phyloP scores from a whole-genome alignment of 2,113 vertebrate genomes.

The Butastur rufipennis region DNA sequence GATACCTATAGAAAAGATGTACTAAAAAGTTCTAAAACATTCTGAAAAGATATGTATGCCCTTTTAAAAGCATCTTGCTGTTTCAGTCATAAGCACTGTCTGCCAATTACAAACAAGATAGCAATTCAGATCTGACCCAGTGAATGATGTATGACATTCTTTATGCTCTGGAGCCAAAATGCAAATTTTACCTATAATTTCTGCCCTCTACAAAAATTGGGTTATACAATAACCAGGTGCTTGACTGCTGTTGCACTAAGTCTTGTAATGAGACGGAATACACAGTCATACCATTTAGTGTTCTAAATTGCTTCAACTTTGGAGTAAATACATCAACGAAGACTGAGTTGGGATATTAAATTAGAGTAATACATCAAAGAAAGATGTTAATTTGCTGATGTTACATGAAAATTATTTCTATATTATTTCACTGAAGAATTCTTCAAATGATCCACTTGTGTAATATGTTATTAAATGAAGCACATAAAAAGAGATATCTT shows the following conservation, averaged over 20 bases:
- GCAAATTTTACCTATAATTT: not conserved
- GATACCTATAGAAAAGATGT: not conserved
- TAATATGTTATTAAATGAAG: constrained; percentile 32
- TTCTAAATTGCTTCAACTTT: not conserved
- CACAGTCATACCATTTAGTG: not conserved
- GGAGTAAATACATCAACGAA: constrained; percentile 26
- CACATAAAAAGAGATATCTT: not conserved
- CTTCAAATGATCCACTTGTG: not conserved
- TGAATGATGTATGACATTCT: not conserved
- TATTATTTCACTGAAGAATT: constrained; percentile 23
- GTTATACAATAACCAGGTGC: not conserved
- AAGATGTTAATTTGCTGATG: not conserved
- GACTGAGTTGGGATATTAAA: not conserved
- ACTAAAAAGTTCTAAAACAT: not conserved
- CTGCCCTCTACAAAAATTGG: not conserved
- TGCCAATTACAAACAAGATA: not conserved
- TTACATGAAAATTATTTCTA: constrained; percentile 28
- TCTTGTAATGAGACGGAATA: not conserved
- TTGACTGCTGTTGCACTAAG: not conserved
- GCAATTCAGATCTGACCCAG: not conserved
- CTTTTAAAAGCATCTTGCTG: not conserved
- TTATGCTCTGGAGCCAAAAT: not conserved
- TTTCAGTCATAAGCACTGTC: not conserved
- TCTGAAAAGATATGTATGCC: not conserved
- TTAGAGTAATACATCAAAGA: constrained; percentile 12